Evolutionary conservation across 1,140 invertebrate genomes (phyloP).

Genomic region (Heterodera schachtii): DNA sequence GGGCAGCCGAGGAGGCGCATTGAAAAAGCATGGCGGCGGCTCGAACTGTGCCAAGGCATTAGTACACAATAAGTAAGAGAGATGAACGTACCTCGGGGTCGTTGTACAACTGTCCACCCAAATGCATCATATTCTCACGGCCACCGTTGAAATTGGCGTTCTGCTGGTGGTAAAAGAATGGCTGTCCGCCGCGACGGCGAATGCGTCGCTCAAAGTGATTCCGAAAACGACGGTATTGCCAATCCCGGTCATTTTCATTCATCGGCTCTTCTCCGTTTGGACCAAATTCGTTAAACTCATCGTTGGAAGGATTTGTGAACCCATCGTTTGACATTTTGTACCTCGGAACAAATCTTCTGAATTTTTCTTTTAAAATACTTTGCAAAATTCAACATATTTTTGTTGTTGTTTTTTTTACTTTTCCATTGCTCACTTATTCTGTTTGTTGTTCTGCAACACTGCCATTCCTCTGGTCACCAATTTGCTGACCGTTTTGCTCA

Average conservation of each 20-base stretch:
- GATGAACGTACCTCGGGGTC: not conserved
- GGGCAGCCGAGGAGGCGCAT: not conserved
- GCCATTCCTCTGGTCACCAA: not conserved
- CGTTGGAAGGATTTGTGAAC: not conserved
- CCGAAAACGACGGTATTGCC: conserved; percentile 4
- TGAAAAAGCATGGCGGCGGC: not conserved
- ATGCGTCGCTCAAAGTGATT: not conserved
- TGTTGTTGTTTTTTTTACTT: not conserved
- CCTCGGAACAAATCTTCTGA: not conserved
- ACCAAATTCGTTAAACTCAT: not conserved
- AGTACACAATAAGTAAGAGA: too few species aligned
- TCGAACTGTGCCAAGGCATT: not conserved
- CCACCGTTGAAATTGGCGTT: not conserved
- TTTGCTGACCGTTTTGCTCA: not conserved
- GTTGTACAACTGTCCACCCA: conserved; percentile 7
- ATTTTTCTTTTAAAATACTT: not conserved
- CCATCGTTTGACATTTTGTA: not conserved
- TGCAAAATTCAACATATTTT: too few species aligned
- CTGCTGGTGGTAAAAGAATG: not conserved
- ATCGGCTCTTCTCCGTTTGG: not conserved
- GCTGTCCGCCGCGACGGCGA: not conserved
- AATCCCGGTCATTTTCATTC: conserved; percentile 1
- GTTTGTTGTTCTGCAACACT: not conserved
- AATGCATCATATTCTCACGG: not conserved
- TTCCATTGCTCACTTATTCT: not conserved